Percentiles rank a stretch among this genome's conserved stretches.
phyloP scores from a whole-genome alignment of 2,888 invertebrate species.

The Phaedon cochleariae region DNA sequence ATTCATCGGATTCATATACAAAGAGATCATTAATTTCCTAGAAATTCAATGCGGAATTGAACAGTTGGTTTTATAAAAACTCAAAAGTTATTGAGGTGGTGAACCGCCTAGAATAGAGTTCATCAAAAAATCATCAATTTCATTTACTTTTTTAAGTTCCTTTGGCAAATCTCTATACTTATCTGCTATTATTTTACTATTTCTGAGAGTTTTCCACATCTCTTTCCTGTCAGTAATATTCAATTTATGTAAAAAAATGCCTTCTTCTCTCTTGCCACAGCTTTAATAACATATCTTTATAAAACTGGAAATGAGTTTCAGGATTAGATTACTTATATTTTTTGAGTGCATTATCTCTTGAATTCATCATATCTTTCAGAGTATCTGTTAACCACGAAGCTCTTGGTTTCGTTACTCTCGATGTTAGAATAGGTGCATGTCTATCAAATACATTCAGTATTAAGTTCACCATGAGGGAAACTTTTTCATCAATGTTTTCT shows the following conservation, averaged over 20 bases:
- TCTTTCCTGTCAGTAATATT: neutral
- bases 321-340: neutral
- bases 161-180: neutral
- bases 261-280: neutral
- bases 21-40: slow-evolving; percentile 19
- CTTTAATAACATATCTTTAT: neutral
- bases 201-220: too few species aligned
- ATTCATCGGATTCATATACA: slow-evolving; percentile 15
- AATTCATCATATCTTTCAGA: neutral
- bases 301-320: neutral
- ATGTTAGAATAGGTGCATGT: slow-evolving; percentile 7
- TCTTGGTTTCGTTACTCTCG: slow-evolving; percentile 14
- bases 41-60: neutral
- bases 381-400: slow-evolving; percentile 6
- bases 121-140: neutral
- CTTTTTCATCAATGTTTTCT: slow-evolving; percentile 1
- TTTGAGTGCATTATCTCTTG: neutral
- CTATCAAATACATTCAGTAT: neutral
- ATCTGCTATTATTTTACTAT: neutral
- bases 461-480: neutral
- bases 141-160: neutral
- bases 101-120: neutral
- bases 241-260: neutral
- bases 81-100: neutral
- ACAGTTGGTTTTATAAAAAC: neutral